phyloP scores from a whole-genome alignment of 1,140 invertebrate species.

The Pseudomyrmex sp. region DNA sequence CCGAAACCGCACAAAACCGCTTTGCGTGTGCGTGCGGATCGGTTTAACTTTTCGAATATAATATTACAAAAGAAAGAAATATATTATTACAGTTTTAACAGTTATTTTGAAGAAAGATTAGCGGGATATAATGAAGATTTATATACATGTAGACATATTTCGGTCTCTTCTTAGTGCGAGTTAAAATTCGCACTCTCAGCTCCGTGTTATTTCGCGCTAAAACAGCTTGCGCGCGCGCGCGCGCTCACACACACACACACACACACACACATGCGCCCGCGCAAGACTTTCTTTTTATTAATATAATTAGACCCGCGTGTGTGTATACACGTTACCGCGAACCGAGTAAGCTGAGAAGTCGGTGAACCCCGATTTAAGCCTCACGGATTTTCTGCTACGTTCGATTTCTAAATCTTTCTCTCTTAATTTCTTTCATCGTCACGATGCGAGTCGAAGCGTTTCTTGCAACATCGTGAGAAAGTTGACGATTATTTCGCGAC shows the following conservation, averaged over 20 bases:
- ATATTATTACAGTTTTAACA: too few species aligned
- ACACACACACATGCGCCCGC: too few species aligned
- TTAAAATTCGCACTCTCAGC: neutral
- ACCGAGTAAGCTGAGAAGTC: neutral
- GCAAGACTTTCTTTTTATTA: conserved; percentile 29
- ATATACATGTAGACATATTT: too few species aligned
- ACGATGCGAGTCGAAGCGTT: neutral
- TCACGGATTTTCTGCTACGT: conserved; percentile 6
- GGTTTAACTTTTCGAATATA: too few species aligned
- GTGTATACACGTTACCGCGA: neutral
- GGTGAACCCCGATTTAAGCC: neutral
- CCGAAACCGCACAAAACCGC: too few species aligned
- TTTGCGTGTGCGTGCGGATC: too few species aligned
- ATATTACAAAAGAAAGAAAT: too few species aligned
- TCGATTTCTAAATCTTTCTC: conserved; percentile 32
- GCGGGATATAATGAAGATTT: too few species aligned
- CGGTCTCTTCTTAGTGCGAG: too few species aligned
- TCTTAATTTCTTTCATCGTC: conserved; percentile 22
- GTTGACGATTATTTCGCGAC: conserved; percentile 15
- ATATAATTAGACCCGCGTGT: conserved; percentile 26
- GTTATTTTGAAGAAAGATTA: too few species aligned
- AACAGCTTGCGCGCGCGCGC: neutral
- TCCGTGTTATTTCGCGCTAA: conserved; percentile 2
- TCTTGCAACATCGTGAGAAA: conserved; percentile 14
- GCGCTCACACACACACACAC: too few species aligned